Conservation (phyloP, 2,888 invertebrate species). For the Netelia inedita region DNA sequence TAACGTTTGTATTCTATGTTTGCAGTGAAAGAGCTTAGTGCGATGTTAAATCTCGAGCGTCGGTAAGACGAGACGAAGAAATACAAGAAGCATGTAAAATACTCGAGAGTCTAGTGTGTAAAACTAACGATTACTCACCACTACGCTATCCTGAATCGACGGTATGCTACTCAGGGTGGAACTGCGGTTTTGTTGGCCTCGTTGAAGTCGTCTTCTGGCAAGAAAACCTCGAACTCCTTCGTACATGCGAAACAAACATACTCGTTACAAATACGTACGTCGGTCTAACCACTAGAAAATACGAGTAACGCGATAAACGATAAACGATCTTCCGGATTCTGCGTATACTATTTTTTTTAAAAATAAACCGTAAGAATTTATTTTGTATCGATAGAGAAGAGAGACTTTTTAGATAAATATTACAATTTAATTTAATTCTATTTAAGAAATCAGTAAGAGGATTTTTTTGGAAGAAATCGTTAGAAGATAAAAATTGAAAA, state of each 20-base stretch:
- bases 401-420: background rate
- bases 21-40: conserved; percentile 18
- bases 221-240: conserved; percentile 79
- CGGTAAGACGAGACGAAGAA: conserved; percentile 63
- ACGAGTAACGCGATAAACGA: background rate
- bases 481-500: background rate
- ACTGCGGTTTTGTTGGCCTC: conserved; percentile 70
- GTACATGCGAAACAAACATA: conserved; percentile 32
- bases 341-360: background rate
- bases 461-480: too few relatives aligned
- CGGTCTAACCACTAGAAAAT: conserved; percentile 9
- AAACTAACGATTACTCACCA: conserved; percentile 71
- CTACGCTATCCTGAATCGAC: conserved; percentile 75
- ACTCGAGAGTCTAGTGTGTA: conserved; percentile 10
- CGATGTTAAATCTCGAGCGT: conserved; percentile 34
- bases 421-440: background rate
- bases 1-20: conserved; percentile 23
- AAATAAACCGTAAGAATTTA: background rate
- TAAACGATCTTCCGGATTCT: conserved; percentile 10
- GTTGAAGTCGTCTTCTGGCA: conserved; percentile 75
- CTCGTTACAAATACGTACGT: background rate
- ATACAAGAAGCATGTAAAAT: conserved; percentile 55
- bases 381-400: background rate
- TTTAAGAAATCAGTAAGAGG: too few relatives aligned
- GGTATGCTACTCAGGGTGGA: conserved; percentile 75